These are phyloP conservation scores for Nansenia antarctica DNA, from an alignment of 2,113 vertebrate genomes.

Conservation along the genomic window DNA sequence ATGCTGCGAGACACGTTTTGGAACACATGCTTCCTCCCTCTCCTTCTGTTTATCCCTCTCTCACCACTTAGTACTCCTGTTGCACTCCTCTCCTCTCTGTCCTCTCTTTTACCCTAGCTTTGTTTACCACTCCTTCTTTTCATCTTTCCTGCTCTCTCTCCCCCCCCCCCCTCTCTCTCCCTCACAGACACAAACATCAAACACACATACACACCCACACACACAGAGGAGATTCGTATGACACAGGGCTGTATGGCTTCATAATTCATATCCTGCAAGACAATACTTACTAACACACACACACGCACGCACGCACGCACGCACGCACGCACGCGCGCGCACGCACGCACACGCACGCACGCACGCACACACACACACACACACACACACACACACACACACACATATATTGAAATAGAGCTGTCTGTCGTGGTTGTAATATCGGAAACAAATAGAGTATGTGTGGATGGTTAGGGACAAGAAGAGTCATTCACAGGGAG, in stretches of 20 bases:
- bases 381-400: neutral
- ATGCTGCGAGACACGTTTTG: neutral
- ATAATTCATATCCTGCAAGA: too few species aligned
- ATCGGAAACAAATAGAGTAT: neutral
- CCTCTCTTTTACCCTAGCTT: neutral
- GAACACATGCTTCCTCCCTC: neutral
- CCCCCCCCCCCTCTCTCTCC: too few species aligned
- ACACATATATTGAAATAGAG: neutral
- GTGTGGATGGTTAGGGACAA: neutral
- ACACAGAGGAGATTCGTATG: too few species aligned
- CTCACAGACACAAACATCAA: too few species aligned
- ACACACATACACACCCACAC: neutral
- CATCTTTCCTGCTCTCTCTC: neutral
- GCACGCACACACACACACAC: neutral
- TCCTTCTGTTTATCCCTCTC: neutral
- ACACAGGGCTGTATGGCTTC: too few species aligned
- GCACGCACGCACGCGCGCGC: neutral
- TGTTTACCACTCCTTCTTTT: neutral
- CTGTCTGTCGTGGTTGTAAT: neutral
- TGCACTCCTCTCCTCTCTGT: neutral
- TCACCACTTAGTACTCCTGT: neutral
- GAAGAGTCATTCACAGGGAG: neutral
- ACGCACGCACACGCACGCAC: neutral
- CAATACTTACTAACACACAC: neutral
- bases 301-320: neutral